These are phyloP conservation scores for Copsychus sechellarum DNA, from an alignment of 2,113 vertebrate genomes.

Conservation along the genomic window DNA sequence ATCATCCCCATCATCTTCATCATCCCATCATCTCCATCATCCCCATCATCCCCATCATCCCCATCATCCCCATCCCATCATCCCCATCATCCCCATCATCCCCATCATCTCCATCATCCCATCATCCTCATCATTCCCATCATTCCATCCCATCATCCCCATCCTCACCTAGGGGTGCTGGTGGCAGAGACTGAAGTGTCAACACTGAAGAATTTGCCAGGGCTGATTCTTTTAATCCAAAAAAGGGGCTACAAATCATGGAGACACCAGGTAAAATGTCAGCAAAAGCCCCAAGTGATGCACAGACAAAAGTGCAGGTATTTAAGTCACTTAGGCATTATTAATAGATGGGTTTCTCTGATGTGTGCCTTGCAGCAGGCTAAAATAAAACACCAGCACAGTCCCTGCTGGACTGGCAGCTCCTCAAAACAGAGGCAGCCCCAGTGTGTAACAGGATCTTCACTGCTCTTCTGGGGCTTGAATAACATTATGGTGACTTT, in stretches of 20 bases:
- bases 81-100: too few relatives aligned
- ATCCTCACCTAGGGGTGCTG: rapidly evolving
- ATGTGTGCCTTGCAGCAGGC: slow-evolving; percentile 29
- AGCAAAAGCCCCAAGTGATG: neutral
- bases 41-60: neutral
- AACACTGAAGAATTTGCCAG: neutral
- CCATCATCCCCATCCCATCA: neutral
- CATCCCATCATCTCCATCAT: too few relatives aligned
- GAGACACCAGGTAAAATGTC: neutral
- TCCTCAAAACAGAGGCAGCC: slow-evolving; percentile 27
- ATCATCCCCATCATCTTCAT: too few relatives aligned
- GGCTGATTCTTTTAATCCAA: neutral
- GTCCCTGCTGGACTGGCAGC: slow-evolving; percentile 25
- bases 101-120: too few relatives aligned
- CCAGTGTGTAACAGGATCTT: slow-evolving; percentile 45
- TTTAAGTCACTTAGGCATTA: neutral
- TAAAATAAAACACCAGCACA: neutral
- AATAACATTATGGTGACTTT: slow-evolving; percentile 58
- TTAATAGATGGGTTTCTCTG: neutral
- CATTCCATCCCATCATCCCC: neutral
- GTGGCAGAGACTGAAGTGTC: neutral
- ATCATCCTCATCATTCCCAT: too few relatives aligned
- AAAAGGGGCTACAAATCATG: neutral
- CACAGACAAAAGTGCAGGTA: neutral
- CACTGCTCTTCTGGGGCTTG: neutral